A percentile compares a stretch with the other conserved stretches of the same genome.
Conservation (phyloP, 2,113 vertebrate species). For the Dicrurus megarhynchus region DNA sequence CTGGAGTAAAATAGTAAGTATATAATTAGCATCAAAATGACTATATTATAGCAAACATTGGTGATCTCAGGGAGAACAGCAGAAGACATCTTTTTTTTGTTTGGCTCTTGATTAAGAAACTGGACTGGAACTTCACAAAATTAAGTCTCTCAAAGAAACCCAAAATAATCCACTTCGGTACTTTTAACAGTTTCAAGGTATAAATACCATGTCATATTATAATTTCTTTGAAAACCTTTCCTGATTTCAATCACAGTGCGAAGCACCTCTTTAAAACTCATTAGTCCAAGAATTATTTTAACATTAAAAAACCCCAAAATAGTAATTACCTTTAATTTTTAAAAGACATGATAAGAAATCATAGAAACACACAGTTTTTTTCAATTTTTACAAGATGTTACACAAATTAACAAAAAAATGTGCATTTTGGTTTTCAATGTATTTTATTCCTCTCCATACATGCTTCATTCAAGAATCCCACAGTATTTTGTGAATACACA, state of each 20-base stretch:
- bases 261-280: background rate
- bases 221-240: background rate
- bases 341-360: background rate
- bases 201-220: background rate
- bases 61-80: background rate
- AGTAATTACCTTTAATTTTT: background rate
- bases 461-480: background rate
- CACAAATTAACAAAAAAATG: background rate
- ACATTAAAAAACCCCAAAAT: background rate
- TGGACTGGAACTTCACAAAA: background rate
- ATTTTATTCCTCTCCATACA: background rate
- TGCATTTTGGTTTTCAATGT: background rate
- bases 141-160: background rate
- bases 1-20: background rate
- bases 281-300: background rate
- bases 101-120: background rate
- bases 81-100: background rate
- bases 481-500: background rate
- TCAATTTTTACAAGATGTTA: background rate
- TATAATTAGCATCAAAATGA: constrained; percentile 17
- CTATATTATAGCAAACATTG: background rate
- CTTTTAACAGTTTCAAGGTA: background rate
- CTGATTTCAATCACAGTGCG: background rate
- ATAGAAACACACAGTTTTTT: background rate
- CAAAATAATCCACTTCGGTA: background rate